Evolutionary conservation across 2,113 vertebrate genomes (phyloP), one percentile per base, ranked within the genome.

Genomic region (Petrocephalus zakoni): DNA sequence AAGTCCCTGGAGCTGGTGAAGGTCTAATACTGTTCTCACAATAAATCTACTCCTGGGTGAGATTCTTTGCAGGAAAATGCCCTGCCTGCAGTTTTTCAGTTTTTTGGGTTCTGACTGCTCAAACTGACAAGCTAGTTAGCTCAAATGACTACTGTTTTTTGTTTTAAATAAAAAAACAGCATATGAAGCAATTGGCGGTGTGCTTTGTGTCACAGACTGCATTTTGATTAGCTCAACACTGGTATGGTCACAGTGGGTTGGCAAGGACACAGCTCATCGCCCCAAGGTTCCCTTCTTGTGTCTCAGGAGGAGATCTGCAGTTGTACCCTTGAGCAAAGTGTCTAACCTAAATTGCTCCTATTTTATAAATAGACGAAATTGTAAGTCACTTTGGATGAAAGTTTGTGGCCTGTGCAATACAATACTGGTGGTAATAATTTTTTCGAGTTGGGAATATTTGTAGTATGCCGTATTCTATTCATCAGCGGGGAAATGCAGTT

Each of bases 281-380:
- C 81, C 46, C 42, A 83, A 83, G 46, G 22, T 83, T 83, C 22
- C 81, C 46, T 47, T 83, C 46, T 83, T 46, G 81, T 22, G 37
- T 83, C 81, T 83, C 42, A n/a, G 81, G 37, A 81, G 75, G 42
- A 47, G 81, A 46, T 9, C 81, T n/a, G 19, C 81, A 49, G 21
- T 83, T 83, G 37, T 83, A 83, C 81, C 81, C 21, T 83, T 83
- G 81, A 83, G 81, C 21, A 49, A 49, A 83, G 46, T 49, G 34
- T 78, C 72, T 78, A 78, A 83, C 81, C 46, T 83, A 83, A 83
- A 83, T 49, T 83, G 81, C 81, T 47, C 81, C 81, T 49, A 21
- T 46, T 83, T 42, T 49, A 83, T 46, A 47, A 83, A 46, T 83
- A 49, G 46, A 49, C 21, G n/a, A 83, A 47, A 46, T 83, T 83